A percentile compares a stretch with the other conserved stretches of the same genome.
Evolutionary conservation across 2,113 vertebrate species (phyloP).

Genomic region (Symphodus melops): DNA sequence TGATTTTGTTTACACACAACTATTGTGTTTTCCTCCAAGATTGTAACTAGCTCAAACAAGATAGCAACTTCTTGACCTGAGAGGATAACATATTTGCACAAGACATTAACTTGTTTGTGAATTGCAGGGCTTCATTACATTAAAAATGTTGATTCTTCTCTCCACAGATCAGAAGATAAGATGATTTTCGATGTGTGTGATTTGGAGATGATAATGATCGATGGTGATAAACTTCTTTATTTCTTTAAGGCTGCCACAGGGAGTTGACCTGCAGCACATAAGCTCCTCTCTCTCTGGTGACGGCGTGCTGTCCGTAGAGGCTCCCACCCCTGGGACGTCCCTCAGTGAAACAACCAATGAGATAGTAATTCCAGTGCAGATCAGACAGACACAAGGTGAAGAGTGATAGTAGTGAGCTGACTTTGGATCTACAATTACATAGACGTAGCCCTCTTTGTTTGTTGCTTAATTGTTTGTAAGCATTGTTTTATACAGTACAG

Average conservation of each 20-base stretch:
- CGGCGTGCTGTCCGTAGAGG: slow-evolving; percentile 76
- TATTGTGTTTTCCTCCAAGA: no score
- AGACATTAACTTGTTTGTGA: no score
- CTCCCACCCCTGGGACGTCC: slow-evolving; percentile 48
- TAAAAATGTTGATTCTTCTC: no score
- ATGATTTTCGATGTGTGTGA: no score
- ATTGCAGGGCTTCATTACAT: no score
- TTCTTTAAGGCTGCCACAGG: slow-evolving; percentile 73
- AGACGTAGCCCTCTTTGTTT: slow-evolving; percentile 2
- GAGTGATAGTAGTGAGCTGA: slow-evolving; percentile 35
- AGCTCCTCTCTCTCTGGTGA: slow-evolving; percentile 73
- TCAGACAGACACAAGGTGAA: slow-evolving; percentile 50
- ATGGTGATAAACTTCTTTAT: not conserved
- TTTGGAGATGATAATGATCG: not conserved
- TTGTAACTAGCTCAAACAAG: no score
- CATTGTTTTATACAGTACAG: not conserved
- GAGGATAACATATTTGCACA: no score
- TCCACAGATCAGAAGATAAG: no score
- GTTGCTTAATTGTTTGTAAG: not conserved
- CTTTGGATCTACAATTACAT: not conserved
- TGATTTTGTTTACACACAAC: no score
- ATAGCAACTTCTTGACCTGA: no score
- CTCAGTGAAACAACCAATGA: slow-evolving; percentile 42
- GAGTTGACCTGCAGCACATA: slow-evolving; percentile 74
- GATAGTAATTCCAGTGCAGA: slow-evolving; percentile 77